Conservation (phyloP, 2,797 vertebrate species). For the Neoniphon sammara region DNA sequence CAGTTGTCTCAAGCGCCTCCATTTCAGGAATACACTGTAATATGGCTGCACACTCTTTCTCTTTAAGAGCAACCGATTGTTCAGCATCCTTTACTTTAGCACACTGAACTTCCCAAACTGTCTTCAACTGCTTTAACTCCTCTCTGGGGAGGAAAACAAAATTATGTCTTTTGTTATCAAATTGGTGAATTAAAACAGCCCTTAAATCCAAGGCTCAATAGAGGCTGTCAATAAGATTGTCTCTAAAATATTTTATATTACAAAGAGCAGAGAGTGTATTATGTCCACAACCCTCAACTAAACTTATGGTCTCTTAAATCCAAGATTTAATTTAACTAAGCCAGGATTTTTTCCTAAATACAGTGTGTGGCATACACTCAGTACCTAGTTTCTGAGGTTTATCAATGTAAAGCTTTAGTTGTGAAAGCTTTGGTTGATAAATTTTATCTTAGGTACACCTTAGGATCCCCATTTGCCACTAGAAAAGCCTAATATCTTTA, state of each 20-base stretch:
- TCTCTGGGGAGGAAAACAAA: slow-evolving; percentile 54
- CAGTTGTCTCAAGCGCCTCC: slow-evolving; percentile 37
- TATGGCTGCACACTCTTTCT: slow-evolving; percentile 38
- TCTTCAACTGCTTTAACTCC: slow-evolving; percentile 54
- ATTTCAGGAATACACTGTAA: slow-evolving; percentile 44
- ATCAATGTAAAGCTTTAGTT: too few relatives aligned
- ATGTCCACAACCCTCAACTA: background rate
- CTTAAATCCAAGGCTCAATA: too few relatives aligned
- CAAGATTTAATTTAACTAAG: background rate
- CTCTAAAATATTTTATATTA: background rate
- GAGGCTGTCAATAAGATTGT: background rate
- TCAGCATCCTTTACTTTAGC: slow-evolving; percentile 55
- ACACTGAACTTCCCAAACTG: slow-evolving; percentile 31
- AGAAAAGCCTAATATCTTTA: too few relatives aligned
- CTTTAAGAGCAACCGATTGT: slow-evolving; percentile 20
- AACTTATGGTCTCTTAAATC: background rate
- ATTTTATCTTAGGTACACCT: too few relatives aligned
- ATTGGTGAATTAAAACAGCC: background rate
- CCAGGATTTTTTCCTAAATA: background rate
- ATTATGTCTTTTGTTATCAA: background rate
- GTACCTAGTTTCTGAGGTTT: too few relatives aligned
- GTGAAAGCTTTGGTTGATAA: too few relatives aligned
- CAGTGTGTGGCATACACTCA: too few relatives aligned
- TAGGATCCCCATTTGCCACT: too few relatives aligned
- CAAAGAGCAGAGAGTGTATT: background rate